Conservation (phyloP, 2,888 invertebrate species). For the Chesias legatella region DNA sequence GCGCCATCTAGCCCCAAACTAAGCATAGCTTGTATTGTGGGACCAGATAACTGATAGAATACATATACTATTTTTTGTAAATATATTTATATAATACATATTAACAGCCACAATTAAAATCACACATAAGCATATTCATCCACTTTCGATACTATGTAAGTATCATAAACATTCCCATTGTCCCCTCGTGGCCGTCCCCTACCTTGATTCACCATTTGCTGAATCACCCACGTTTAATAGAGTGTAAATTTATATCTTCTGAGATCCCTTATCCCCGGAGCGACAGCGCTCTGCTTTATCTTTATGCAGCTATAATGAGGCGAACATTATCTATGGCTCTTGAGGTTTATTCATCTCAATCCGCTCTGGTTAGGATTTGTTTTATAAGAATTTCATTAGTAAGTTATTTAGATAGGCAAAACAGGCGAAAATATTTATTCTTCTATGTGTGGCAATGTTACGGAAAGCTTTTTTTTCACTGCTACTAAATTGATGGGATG, state of each 20-base stretch:
- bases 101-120: background rate
- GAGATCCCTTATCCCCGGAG: slow-evolving; percentile 8
- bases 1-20: too few species aligned
- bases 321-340: slow-evolving; percentile 1
- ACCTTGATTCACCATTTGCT: slow-evolving; percentile 45
- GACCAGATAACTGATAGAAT: too few species aligned
- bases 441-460: too few species aligned
- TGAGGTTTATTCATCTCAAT: slow-evolving; percentile 1
- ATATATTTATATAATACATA: too few species aligned
- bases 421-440: too few species aligned
- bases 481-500: too few species aligned
- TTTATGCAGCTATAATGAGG: slow-evolving; percentile 4
- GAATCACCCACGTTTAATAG: slow-evolving; percentile 63
- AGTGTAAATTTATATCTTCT: slow-evolving; percentile 61
- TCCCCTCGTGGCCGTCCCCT: slow-evolving; percentile 28
- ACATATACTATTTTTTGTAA: too few species aligned
- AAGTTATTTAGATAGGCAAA: too few species aligned
- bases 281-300: slow-evolving; percentile 12
- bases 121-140: background rate
- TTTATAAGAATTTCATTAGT: too few species aligned
- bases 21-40: too few species aligned
- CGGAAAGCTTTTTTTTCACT: too few species aligned
- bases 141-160: slow-evolving; percentile 7
- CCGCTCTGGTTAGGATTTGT: too few species aligned
- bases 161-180: slow-evolving; percentile 6